Evolutionary conservation across 2,888 invertebrate genomes (phyloP).

Genomic region (Limenitis camilla): DNA sequence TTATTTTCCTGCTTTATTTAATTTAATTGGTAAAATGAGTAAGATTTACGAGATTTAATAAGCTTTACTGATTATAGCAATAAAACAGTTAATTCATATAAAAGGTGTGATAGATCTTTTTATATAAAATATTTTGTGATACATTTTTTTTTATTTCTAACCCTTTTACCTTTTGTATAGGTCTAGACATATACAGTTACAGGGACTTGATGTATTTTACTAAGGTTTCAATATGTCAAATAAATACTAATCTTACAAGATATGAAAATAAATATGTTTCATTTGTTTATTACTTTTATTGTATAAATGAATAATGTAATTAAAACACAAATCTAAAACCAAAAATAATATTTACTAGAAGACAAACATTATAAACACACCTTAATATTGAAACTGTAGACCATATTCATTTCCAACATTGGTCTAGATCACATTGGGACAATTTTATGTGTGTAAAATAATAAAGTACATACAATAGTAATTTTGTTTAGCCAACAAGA

Average conservation of each 20-base stretch:
- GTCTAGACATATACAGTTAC: too few species aligned
- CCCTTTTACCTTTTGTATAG: background rate
- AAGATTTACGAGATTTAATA: background rate
- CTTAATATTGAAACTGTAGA: constrained; percentile 36
- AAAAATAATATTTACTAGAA: constrained; percentile 73
- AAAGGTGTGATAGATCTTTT: constrained; percentile 9
- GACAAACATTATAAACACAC: constrained; percentile 60
- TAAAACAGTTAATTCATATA: constrained; percentile 10
- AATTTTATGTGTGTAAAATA: background rate
- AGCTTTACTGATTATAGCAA: constrained; percentile 16
- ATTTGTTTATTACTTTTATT: background rate
- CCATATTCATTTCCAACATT: constrained; percentile 11
- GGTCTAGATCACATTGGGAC: constrained; percentile 16
- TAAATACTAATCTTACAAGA: too few species aligned
- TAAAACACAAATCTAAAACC: constrained; percentile 50
- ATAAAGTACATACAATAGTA: too few species aligned
- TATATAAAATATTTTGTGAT: constrained; percentile 14
- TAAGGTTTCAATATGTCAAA: too few species aligned
- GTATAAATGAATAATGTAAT: constrained; percentile 16
- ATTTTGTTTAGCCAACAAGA: too few species aligned
- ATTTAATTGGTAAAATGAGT: background rate
- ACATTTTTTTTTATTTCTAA: constrained; percentile 4
- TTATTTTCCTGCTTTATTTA: background rate
- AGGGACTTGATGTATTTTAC: too few species aligned
- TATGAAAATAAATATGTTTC: too few species aligned